These are phyloP conservation scores for Pelusios castaneus DNA, from an alignment of 2,113 vertebrate genomes.

Conservation along the genomic window DNA sequence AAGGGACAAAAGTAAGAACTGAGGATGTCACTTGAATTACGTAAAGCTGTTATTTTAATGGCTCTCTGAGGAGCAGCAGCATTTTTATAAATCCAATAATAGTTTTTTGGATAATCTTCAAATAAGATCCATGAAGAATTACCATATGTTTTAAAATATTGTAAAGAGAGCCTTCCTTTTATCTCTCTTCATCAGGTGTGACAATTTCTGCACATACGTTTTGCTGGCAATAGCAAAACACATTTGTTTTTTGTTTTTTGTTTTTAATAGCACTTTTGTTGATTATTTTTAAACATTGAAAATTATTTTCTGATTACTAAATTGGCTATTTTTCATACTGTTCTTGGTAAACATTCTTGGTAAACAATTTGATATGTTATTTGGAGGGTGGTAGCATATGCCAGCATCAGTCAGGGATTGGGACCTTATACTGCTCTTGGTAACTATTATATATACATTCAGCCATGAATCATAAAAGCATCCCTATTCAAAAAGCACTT, in stretches of 20 bases:
- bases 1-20: not conserved
- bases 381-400: not conserved
- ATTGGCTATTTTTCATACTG: not conserved
- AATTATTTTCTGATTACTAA: not conserved
- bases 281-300: not conserved
- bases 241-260: not conserved
- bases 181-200: not conserved
- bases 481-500: not conserved
- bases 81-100: not conserved
- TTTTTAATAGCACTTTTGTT: not conserved
- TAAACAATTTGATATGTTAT: not conserved
- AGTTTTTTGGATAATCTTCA: constrained; percentile 10
- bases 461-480: not conserved
- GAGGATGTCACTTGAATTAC: not conserved
- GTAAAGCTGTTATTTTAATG: constrained; percentile 32
- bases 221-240: not conserved
- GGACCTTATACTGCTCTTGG: not conserved
- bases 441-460: not conserved
- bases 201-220: not conserved
- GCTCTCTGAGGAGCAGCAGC: not conserved
- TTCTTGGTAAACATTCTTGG: not conserved
- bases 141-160: constrained; percentile 18
- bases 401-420: not conserved
- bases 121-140: constrained; percentile 23
- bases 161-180: not conserved